A percentile compares a stretch with the other conserved stretches of the same genome.
Evolutionary conservation across 2,797 vertebrate genomes (phyloP).

Genomic region (Danio kyathit): DNA sequence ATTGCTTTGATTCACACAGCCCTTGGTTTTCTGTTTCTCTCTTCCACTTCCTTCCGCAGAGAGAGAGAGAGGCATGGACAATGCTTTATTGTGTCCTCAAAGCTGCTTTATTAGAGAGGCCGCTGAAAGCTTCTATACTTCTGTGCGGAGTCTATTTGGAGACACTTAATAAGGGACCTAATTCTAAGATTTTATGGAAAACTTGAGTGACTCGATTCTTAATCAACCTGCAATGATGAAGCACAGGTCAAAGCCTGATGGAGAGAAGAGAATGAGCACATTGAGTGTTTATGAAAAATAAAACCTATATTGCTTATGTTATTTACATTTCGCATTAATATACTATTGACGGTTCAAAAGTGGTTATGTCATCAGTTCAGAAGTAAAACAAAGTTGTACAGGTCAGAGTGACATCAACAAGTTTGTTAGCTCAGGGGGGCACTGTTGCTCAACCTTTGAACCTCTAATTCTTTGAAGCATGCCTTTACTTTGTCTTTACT

Average conservation of each 20-base stretch:
- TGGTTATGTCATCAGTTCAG: slow-evolving; percentile 3
- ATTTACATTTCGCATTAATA: not conserved
- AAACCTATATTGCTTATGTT: not conserved
- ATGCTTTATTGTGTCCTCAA: slow-evolving; percentile 55
- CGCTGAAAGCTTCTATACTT: slow-evolving; percentile 61
- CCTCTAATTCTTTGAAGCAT: not conserved
- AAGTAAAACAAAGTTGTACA: slow-evolving; percentile 1
- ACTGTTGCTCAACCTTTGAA: slow-evolving; percentile 62
- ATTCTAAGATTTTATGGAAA: slow-evolving; percentile 37
- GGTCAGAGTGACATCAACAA: slow-evolving; percentile 22
- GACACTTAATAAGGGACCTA: slow-evolving; percentile 50
- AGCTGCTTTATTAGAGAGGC: slow-evolving; percentile 50
- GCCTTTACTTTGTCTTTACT: not conserved
- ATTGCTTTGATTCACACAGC: slow-evolving; percentile 55
- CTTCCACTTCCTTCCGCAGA: slow-evolving; percentile 50
- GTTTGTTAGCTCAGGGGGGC: slow-evolving; percentile 60
- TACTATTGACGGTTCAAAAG: slow-evolving; percentile 1
- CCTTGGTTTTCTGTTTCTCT: slow-evolving; percentile 53
- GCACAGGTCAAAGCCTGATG: not conserved
- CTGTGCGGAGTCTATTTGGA: slow-evolving; percentile 42
- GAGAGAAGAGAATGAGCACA: not conserved
- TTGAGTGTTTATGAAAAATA: not conserved
- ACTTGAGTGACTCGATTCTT: slow-evolving; percentile 26
- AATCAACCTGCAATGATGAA: slow-evolving; percentile 5
- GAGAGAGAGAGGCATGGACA: slow-evolving; percentile 45